Base-by-base conservation (phyloP, 2,888 invertebrate genomes). In the Cantharis flavilabris region DNA sequence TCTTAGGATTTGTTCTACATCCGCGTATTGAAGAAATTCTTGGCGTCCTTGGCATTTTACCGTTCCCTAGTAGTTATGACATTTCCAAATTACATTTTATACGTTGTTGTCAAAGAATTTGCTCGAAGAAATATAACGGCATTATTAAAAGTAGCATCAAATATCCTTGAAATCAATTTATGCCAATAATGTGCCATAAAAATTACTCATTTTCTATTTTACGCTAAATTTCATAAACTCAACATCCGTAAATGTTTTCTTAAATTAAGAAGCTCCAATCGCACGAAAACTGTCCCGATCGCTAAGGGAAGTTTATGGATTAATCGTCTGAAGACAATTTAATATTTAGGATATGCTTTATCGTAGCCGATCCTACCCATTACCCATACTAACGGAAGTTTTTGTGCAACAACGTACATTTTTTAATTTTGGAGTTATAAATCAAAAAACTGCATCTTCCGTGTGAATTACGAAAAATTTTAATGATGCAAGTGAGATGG, bases 11-110 rank as follows among this genome's bases (percentile, higher is more conserved):
- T 73, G 73, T 75, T 73, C 23, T 73, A 76, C 77, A 80, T 81
- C 81, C 81, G 79, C 71, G 77, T 81, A 71, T 71, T 65, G 69
- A 33, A 70, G 70, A 73, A 81, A 83, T 83, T 83, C 81, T 84
- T 81, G 86, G 83, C 85, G 81, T 83, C 86, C 86, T 86, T 86
- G 86, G 85, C 86, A 86, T 86, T 86, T 86, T 82, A 81, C 84
- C 83, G 80, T 83, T 81, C 77, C 79, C 77, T 33, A 69, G 62
- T 62, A 33, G 63, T 65, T 71, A 69, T 70, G 30, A 75, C 70
- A 75, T 75, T 75, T 65, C 70, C 65, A 49, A 73, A 73, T 73
- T 64, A 49, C 26, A 63, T 30, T 62, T 18, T 71, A 71, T 69
- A 73, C 73, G 73, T 73, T 69, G 73, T 73, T 73, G 16, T 18